Base-by-base conservation (phyloP, 2,113 vertebrate genomes). In the Sorex araneus region DNA sequence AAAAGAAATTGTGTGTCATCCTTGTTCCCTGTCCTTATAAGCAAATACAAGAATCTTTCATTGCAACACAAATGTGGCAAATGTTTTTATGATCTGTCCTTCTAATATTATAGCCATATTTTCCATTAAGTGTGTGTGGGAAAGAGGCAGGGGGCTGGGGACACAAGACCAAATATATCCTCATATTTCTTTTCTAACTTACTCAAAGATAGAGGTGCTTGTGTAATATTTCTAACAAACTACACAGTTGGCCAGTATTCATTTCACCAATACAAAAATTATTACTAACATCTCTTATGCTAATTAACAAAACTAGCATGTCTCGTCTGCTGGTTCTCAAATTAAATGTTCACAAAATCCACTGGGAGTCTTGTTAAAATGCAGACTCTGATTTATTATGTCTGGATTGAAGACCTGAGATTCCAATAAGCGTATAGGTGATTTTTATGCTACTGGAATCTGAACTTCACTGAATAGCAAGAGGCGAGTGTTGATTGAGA, bases 341-440 rank as follows among this genome's bases (percentile, higher is more conserved):
- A 84, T 86, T 81, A 85, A 82, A 84, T 84, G 15, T 57, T 90
- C 47, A 83, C 18, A 57, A 64, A 94, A 86, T 91, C 66, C 21
- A 13, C 36, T 63, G 16, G n/a, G 19, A 76, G 9, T 45, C 73
- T 83, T 90, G 40, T 78, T 83, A 70, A 66, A 89, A 92, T 70
- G 45, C 16, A 89, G 30, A 60, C 36, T 66, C n/a, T 63, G 34
- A 81, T 69, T 69, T 36, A 79, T 73, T 74, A 74, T 9, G 23
- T 93, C 71, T 87, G 32, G 2, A 3, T 64, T 79, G 15, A 32
- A 15, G 18, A 1, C 3, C 30, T 74, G 19, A 70, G 19, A 43
- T 12, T 54, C 45, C 83, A 64, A 64, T 12, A 50, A 84, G 69
- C 10, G 75, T 4, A 0, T 28, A 64, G 11, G n/a, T 57, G 27